phyloP scores from a whole-genome alignment of 2,113 vertebrate genomes.

The Barbus barbus region DNA sequence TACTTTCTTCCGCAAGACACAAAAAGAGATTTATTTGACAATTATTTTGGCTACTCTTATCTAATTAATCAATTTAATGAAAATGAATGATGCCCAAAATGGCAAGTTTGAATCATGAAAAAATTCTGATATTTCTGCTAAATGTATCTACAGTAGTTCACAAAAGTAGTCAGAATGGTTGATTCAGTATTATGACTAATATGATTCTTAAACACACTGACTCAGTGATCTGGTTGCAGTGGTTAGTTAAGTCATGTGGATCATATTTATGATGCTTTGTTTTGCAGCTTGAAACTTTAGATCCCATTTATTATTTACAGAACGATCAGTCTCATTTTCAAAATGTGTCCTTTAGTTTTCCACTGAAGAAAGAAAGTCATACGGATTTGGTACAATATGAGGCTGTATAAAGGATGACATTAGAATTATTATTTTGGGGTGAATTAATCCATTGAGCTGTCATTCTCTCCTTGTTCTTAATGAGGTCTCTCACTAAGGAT shows the following conservation, averaged over 20 bases:
- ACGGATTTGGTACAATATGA: background rate
- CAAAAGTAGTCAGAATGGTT: background rate
- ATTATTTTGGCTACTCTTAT: no score
- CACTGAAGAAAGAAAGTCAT: background rate
- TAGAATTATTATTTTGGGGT: background rate
- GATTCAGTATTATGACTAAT: background rate
- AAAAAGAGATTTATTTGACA: no score
- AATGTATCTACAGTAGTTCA: background rate
- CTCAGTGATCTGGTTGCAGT: background rate
- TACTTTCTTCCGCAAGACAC: no score
- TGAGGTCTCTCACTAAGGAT: constrained; percentile 56
- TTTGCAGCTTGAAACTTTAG: background rate
- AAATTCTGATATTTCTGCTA: no score
- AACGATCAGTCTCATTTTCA: background rate
- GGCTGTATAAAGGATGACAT: background rate
- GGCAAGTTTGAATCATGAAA: no score
- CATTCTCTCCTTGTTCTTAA: constrained; percentile 57
- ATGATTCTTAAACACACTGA: background rate
- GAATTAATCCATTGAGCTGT: constrained; percentile 54
- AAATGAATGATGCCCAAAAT: no score
- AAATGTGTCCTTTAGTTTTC: background rate
- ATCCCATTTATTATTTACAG: background rate
- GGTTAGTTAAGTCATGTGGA: background rate
- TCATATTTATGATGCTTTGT: no score
- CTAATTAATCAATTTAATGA: no score